phyloP scores from a whole-genome alignment of 2,113 vertebrate genomes.

The Dissostichus mawsoni region DNA sequence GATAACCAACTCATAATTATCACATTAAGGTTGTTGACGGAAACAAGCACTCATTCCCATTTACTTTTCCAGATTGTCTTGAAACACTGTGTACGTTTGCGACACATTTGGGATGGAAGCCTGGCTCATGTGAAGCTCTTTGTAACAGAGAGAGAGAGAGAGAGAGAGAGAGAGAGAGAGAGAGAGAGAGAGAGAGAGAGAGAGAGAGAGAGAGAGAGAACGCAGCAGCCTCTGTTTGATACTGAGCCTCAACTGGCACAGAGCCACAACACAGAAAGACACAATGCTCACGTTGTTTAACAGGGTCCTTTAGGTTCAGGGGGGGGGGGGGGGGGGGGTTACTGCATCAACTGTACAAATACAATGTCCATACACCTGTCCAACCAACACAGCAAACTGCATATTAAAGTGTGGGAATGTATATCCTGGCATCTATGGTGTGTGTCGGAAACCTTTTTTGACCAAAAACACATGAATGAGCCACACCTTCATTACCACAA shows the following conservation, averaged over 20 bases:
- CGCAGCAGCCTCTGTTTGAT: conserved; percentile 40
- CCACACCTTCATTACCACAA: too few species aligned
- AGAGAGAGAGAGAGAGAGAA: neutral
- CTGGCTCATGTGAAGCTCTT: neutral
- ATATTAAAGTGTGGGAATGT: too few species aligned
- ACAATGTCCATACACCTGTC: conserved; percentile 39
- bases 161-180: neutral
- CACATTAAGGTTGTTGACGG: too few species aligned
- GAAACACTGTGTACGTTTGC: too few species aligned
- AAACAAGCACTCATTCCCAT: too few species aligned
- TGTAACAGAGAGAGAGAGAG: neutral
- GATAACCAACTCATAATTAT: too few species aligned
- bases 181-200: neutral
- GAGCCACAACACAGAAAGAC: conserved; percentile 28
- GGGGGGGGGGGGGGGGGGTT: neutral
- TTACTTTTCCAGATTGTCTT: too few species aligned
- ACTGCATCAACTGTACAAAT: neutral
- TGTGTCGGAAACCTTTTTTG: too few species aligned
- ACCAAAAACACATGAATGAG: too few species aligned
- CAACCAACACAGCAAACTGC: conserved; percentile 11
- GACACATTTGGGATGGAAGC: too few species aligned
- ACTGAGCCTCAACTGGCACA: conserved; percentile 44
- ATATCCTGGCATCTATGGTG: neutral
- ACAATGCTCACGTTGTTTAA: conserved; percentile 60
- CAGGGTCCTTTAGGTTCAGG: conserved; percentile 34